A percentile compares a stretch with the other conserved stretches of the same genome.
phyloP scores from a whole-genome alignment of 2,113 vertebrate genomes.

The Junco hyemalis region DNA sequence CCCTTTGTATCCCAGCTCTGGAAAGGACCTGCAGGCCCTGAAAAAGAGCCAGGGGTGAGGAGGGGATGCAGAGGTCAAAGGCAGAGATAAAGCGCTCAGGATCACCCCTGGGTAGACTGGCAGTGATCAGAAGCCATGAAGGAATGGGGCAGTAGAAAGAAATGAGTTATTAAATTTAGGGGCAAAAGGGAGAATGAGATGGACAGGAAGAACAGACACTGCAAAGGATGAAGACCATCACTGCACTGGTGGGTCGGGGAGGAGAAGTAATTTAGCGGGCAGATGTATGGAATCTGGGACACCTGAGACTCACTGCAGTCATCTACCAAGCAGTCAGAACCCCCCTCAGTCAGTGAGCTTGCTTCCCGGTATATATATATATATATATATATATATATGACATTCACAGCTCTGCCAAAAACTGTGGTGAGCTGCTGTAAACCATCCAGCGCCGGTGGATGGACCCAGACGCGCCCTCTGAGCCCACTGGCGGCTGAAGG shows the following conservation, averaged over 20 bases:
- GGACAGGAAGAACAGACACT: neutral
- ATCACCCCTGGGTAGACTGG: neutral
- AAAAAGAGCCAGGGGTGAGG: neutral
- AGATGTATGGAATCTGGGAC: neutral
- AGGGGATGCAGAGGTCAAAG: neutral
- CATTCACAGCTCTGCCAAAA: neutral
- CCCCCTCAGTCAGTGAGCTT: neutral
- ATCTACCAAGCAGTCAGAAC: neutral
- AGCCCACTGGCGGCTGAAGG: neutral
- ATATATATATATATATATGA: neutral
- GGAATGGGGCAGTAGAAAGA: neutral
- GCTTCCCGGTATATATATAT: neutral
- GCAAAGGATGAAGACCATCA: neutral
- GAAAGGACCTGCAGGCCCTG: neutral
- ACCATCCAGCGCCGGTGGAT: fast-evolving
- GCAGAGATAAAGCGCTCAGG: neutral
- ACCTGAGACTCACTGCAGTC: neutral
- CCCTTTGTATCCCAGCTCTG: neutral
- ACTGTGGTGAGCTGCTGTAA: neutral
- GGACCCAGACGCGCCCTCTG: neutral
- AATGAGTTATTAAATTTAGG: neutral
- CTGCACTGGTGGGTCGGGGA: fast-evolving
- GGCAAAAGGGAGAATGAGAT: neutral
- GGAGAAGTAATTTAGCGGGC: neutral
- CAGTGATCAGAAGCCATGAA: neutral